Conservation (phyloP, 37 sponge, comb jelly and placozoan genomes). For the Aplysina aerophoba region DNA sequence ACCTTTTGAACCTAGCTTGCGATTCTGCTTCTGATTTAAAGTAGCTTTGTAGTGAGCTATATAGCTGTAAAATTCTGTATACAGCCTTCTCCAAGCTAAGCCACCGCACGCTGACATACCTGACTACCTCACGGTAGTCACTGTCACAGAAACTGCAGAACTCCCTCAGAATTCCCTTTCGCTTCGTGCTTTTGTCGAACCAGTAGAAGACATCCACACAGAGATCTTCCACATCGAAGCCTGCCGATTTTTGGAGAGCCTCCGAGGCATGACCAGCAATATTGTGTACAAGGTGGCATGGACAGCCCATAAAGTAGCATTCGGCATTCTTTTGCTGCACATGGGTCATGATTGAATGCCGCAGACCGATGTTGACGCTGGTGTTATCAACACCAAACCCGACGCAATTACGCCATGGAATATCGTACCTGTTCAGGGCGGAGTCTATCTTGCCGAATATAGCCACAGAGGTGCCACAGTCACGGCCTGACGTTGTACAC, state of each 20-base stretch:
- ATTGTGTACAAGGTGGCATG: constrained; percentile 42
- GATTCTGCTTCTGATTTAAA: constrained; percentile 33
- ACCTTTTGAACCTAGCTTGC: constrained; percentile 8
- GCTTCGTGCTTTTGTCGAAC: constrained; percentile 63
- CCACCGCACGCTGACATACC: constrained; percentile 53
- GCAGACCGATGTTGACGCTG: constrained; percentile 39
- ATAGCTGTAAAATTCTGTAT: constrained; percentile 24
- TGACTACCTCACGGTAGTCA: constrained; percentile 48
- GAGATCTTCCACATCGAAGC: constrained; percentile 63
- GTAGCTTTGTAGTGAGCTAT: neutral
- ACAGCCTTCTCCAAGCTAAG: constrained; percentile 6
- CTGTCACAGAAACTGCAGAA: constrained; percentile 61
- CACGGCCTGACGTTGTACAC: constrained; percentile 52
- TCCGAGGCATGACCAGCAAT: constrained; percentile 51
- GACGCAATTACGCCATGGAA: constrained; percentile 56
- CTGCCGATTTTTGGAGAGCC: constrained; percentile 18
- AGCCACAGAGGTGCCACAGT: constrained; percentile 45
- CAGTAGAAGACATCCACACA: constrained; percentile 58
- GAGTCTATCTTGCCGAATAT: constrained; percentile 55
- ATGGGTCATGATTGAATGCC: constrained; percentile 48
- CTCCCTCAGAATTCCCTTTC: constrained; percentile 42
- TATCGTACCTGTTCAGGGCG: constrained; percentile 28
- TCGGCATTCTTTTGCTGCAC: constrained; percentile 30
- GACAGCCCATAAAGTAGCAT: constrained; percentile 57
- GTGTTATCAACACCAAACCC: constrained; percentile 60